Percentiles rank a stretch among this genome's conserved stretches.
Evolutionary conservation across 2,113 vertebrate genomes (phyloP).

Genomic region (Rhineura floridana): DNA sequence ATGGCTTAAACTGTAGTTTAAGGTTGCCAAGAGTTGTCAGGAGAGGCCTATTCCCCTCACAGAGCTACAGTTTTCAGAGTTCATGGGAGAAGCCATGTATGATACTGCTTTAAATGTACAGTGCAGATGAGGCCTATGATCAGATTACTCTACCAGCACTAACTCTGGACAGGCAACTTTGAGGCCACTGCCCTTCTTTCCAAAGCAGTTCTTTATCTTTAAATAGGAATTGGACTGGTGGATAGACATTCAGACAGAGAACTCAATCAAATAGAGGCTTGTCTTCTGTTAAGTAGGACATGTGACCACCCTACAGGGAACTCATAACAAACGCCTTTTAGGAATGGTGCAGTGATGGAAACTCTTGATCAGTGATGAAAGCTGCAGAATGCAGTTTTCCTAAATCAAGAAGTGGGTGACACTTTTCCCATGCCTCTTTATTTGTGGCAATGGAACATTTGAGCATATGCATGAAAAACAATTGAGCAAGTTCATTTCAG

Average conservation of each 20-base stretch:
- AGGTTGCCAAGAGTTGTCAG: too few relatives aligned
- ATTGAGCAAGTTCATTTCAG: not conserved
- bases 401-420: not conserved
- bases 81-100: too few relatives aligned
- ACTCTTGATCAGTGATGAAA: not conserved
- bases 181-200: too few relatives aligned
- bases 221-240: too few relatives aligned
- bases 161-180: too few relatives aligned
- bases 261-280: not conserved
- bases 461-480: not conserved
- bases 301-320: not conserved
- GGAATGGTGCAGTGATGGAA: not conserved
- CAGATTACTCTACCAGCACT: too few relatives aligned
- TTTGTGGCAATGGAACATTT: not conserved
- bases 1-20: too few relatives aligned
- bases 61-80: too few relatives aligned
- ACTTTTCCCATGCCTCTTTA: not conserved
- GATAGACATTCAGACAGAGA: not conserved
- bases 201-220: too few relatives aligned
- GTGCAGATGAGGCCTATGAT: too few relatives aligned
- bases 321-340: not conserved
- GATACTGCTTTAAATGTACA: too few relatives aligned
- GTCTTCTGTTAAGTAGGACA: not conserved
- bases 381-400: not conserved
- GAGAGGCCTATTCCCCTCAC: too few relatives aligned